phyloP scores from a whole-genome alignment of 2,888 invertebrate genomes.

The Nomada lathburiana region DNA sequence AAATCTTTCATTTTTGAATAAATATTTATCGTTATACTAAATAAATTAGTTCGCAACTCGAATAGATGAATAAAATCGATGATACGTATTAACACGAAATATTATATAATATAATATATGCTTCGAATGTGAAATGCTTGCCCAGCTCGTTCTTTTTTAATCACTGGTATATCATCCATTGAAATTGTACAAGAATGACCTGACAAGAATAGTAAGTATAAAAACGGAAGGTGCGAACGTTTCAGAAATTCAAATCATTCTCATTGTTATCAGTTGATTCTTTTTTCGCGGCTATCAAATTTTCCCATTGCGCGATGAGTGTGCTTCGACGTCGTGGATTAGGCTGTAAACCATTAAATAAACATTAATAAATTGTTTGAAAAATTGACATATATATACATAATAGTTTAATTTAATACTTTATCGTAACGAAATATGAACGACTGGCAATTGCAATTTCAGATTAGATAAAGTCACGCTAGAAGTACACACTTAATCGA shows the following conservation, averaged over 20 bases:
- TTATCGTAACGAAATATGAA: neutral
- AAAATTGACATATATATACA: neutral
- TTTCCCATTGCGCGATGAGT: slow-evolving; percentile 93
- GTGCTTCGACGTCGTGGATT: slow-evolving; percentile 87
- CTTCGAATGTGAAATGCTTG: slow-evolving; percentile 34
- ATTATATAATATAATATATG: neutral
- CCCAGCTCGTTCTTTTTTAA: slow-evolving; percentile 18
- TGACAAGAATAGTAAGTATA: neutral
- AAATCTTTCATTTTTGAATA: slow-evolving; percentile 51
- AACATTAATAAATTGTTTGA: neutral
- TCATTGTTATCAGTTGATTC: slow-evolving; percentile 76
- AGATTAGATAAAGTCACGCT: slow-evolving; percentile 25
- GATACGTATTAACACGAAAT: slow-evolving; percentile 12
- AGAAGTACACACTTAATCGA: neutral
- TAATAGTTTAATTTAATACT: neutral
- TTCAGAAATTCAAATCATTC: slow-evolving; percentile 71
- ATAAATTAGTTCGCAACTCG: slow-evolving; percentile 48
- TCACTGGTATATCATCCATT: neutral
- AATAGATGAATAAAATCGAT: slow-evolving; percentile 29
- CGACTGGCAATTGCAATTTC: neutral
- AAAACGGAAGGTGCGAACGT: slow-evolving; percentile 9
- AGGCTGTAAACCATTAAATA: slow-evolving; percentile 69
- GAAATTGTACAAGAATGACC: neutral
- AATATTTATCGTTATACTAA: slow-evolving; percentile 52
- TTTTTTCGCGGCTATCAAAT: slow-evolving; percentile 86